Evolutionary conservation across 2,113 vertebrate genomes (phyloP).

Genomic region (Oxyura jamaicensis): DNA sequence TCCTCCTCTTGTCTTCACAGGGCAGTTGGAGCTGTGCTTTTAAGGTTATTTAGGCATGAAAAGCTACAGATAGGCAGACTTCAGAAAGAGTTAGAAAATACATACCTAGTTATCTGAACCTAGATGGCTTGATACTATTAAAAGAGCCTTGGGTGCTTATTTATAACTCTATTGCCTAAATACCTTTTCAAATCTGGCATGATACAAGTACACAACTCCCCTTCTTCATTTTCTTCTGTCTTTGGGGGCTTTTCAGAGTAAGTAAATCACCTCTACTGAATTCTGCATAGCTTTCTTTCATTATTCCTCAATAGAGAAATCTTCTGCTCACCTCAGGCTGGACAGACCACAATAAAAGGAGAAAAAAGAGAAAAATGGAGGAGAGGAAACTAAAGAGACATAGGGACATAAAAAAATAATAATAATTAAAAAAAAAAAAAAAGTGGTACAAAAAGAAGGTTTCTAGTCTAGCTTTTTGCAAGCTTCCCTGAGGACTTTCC

Average conservation of each 20-base stretch:
- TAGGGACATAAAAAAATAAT: neutral
- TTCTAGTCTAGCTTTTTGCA: neutral
- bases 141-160: neutral
- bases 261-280: neutral
- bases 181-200: neutral
- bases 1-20: neutral
- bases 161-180: neutral
- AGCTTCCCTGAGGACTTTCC: neutral
- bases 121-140: neutral
- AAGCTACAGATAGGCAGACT: neutral
- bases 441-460: neutral
- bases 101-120: fast-evolving
- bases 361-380: neutral
- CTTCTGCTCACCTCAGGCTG: neutral
- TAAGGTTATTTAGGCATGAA: neutral
- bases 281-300: neutral
- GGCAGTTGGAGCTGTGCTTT: neutral
- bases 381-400: neutral
- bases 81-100: neutral
- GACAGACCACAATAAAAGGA: neutral
- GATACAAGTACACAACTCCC: neutral
- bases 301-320: neutral
- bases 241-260: neutral
- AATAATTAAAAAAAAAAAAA: no score
- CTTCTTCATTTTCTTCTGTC: neutral